These are phyloP conservation scores for Symphodus melops DNA, from an alignment of 2,113 vertebrate species.

Conservation along the genomic window DNA sequence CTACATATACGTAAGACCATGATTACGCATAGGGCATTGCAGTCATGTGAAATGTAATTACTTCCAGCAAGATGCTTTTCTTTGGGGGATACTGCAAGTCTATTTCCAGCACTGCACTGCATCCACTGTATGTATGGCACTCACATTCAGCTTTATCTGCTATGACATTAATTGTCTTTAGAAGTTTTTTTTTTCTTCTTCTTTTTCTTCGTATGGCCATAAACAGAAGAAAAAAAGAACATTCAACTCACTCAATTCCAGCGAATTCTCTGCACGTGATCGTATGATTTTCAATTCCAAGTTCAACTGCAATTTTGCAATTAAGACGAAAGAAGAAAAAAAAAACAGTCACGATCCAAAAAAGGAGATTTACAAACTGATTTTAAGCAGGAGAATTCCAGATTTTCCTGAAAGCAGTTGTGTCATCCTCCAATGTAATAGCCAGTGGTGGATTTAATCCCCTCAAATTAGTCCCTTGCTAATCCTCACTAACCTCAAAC, in stretches of 20 bases:
- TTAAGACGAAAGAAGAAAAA: slow-evolving; percentile 66
- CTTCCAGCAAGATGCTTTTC: slow-evolving; percentile 49
- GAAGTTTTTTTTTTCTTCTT: background rate
- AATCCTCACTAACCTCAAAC: slow-evolving; percentile 80
- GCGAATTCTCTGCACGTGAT: slow-evolving; percentile 46
- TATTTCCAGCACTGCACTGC: background rate
- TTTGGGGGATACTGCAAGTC: slow-evolving; percentile 6
- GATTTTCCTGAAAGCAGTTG: slow-evolving; percentile 80
- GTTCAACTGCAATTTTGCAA: slow-evolving; percentile 61
- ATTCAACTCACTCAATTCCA: slow-evolving; percentile 29
- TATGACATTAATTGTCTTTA: background rate
- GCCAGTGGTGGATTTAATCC: slow-evolving; percentile 80
- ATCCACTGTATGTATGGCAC: background rate
- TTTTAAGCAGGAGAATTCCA: slow-evolving; percentile 74
- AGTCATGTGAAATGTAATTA: slow-evolving; percentile 44
- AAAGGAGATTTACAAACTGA: slow-evolving; percentile 71
- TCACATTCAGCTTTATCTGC: background rate
- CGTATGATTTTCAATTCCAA: slow-evolving; percentile 61
- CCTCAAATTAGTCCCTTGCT: slow-evolving; percentile 80
- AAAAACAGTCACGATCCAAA: slow-evolving; percentile 46
- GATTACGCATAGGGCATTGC: slow-evolving; percentile 26
- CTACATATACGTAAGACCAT: slow-evolving; percentile 52
- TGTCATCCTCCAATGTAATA: slow-evolving; percentile 77
- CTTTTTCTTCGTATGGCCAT: background rate
- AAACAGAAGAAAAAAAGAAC: slow-evolving; percentile 8